Evolutionary conservation across 2,797 vertebrate genomes (phyloP).

Genomic region (Australoheros facetus): DNA sequence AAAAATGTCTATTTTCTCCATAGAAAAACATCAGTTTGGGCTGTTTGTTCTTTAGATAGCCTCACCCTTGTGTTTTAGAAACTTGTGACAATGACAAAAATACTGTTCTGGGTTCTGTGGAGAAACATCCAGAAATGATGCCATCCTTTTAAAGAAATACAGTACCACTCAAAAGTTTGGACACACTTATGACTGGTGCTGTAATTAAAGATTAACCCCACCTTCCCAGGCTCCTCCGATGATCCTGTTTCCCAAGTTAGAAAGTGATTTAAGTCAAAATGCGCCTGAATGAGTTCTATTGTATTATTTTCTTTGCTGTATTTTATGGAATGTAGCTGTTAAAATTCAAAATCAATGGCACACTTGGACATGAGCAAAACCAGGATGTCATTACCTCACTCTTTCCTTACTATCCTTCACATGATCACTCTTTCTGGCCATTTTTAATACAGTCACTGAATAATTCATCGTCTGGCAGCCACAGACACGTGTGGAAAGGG

Average conservation of each 20-base stretch:
- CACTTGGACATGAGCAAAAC: not conserved
- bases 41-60: not conserved
- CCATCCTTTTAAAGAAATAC: accelerated
- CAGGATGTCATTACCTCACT: not conserved
- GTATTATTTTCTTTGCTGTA: not conserved
- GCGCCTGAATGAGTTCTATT: not conserved
- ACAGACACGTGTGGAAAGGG: not conserved
- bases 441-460: not conserved
- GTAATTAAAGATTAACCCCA: not conserved
- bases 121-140: not conserved
- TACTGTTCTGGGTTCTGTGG: not conserved
- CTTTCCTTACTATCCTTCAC: not conserved
- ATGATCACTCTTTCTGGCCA: not conserved
- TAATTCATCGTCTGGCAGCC: not conserved
- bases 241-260: too few relatives aligned
- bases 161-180: too few relatives aligned
- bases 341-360: not conserved
- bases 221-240: not conserved
- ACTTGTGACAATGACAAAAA: not conserved
- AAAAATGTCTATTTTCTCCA: not conserved
- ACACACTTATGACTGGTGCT: too few relatives aligned
- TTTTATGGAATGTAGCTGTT: not conserved
- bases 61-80: not conserved
- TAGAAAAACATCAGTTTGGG: not conserved
- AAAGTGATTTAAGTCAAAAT: not conserved